Conservation (phyloP, 64 coral and sea anemone genomes). For the Stylophora pistillata region DNA sequence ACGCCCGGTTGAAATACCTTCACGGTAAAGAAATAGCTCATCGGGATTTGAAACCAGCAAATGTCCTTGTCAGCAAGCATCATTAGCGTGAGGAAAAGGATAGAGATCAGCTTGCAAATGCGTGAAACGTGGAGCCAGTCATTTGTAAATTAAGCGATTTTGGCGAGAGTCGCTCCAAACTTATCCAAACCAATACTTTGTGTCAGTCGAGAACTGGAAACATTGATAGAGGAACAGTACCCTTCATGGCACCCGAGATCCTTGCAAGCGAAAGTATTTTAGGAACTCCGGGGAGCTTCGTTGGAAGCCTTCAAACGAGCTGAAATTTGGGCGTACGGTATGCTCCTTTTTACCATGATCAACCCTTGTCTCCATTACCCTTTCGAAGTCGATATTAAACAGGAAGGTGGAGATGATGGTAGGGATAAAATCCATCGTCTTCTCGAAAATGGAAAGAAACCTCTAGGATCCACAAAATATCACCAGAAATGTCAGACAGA, state of each 20-base stretch:
- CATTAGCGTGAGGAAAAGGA: constrained; percentile 35
- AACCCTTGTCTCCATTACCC: too few relatives aligned
- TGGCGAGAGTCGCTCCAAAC: not conserved
- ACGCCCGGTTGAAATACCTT: constrained; percentile 20
- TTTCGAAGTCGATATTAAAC: too few relatives aligned
- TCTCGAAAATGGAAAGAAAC: too few relatives aligned
- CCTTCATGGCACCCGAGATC: constrained; percentile 24
- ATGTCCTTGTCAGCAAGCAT: constrained; percentile 54
- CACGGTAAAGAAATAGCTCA: constrained; percentile 38
- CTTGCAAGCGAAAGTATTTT: too few relatives aligned
- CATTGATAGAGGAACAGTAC: not conserved
- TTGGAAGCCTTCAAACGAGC: too few relatives aligned
- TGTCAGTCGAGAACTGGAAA: constrained; percentile 8
- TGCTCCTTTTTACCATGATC: too few relatives aligned
- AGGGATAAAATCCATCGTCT: too few relatives aligned
- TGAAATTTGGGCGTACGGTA: too few relatives aligned
- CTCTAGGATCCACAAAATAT: too few relatives aligned
- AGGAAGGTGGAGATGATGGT: too few relatives aligned
- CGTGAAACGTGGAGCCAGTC: not conserved
- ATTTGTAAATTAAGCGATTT: constrained; percentile 37
- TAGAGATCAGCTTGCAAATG: not conserved
- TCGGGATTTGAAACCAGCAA: constrained; percentile 52
- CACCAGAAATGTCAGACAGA: too few relatives aligned
- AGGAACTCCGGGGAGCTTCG: too few relatives aligned
- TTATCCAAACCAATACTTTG: not conserved